Conservation (phyloP, 1,140 invertebrate species). For the Brachionus koreanus region DNA sequence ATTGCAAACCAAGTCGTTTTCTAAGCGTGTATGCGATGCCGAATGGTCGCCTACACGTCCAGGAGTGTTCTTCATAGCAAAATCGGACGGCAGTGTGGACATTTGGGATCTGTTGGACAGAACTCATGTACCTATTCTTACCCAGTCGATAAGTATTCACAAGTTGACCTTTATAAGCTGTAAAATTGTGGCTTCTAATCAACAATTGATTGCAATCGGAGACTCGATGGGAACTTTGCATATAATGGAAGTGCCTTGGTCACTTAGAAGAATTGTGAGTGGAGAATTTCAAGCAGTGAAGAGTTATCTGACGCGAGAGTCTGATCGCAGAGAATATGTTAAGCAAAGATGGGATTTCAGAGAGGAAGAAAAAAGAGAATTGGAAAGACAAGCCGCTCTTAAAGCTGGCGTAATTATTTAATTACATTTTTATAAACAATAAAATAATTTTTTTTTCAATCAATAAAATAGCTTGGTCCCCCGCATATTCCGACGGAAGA, state of each 20-base stretch:
- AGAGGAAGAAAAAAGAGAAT: conserved; percentile 45
- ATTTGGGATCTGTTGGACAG: conserved; percentile 61
- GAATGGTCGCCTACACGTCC: conserved; percentile 59
- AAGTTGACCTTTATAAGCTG: conserved; percentile 53
- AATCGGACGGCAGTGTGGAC: conserved; percentile 59
- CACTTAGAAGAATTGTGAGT: conserved; percentile 43
- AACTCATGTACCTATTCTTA: conserved; percentile 58
- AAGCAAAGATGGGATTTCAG: conserved; percentile 44
- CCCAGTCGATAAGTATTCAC: conserved; percentile 55
- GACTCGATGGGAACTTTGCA: conserved; percentile 57
- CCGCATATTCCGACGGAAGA: conserved; percentile 41
- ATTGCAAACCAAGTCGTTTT: conserved; percentile 49
- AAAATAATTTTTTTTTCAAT: neutral
- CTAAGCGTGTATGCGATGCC: conserved; percentile 50
- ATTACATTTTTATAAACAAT: neutral
- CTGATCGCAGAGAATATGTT: conserved; percentile 34
- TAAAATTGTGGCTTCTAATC: conserved; percentile 53
- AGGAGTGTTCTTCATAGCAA: conserved; percentile 59
- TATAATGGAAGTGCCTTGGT: conserved; percentile 58
- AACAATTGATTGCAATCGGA: conserved; percentile 57
- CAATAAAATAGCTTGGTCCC: conserved; percentile 5
- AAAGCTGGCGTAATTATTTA: conserved; percentile 36
- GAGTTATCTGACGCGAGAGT: conserved; percentile 22
- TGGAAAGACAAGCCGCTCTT: neutral
- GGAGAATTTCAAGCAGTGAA: conserved; percentile 32